Evolutionary conservation across 1,140 invertebrate species (phyloP), one percentile per base, ranked within the genome.

Genomic region (Camponotus vicinus): DNA sequence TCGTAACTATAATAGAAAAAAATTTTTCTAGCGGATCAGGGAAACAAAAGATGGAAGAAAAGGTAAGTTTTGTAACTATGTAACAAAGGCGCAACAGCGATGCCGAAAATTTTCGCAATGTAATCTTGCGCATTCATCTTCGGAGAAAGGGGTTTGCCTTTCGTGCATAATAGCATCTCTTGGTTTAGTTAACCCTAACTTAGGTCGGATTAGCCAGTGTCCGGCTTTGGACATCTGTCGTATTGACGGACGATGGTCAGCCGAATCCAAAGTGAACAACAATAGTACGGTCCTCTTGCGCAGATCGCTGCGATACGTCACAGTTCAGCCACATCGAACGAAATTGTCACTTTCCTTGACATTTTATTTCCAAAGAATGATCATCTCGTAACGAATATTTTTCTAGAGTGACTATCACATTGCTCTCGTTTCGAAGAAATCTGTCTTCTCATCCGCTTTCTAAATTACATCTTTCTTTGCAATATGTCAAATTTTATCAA

Each of bases 101-200:
- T 80, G 73, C 67, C 40, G 87, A 92, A 91, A 90, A 84, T 93
- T 95, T 95, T 94, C 93, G 94, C 94, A 93, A 94, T 93, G 94
- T 94, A 95, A 95, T 95, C 95, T 95, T 94, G 90, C 93, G 93
- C 92, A 95, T 95, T 94, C 92, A 95, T 95, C 93, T 94, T 85
- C 27, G 88, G 70, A 63, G 69, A 89, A 93, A 94, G 92, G 92
- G 94, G 94, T 92, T 94, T 94, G 91, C 92, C 92, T 93, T 93
- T 90, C 86, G 77, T 83, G 85, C 76, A 93, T 93, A 94, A 94
- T 94, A 90, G 92, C 86, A n/a, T 52, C 92, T 93, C 90, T 93
- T 92, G 90, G 89, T 90, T 93, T 86, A 91, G 88, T 92, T 92
- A 92, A 94, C 90, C 89, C 91, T 88, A 88, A 93, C 92, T 93